phyloP scores from a whole-genome alignment of 2,113 vertebrate genomes.

The human (Homo sapiens) region GRCh38 chr12:96905501-96906000 shows the following conservation, averaged over 20 bases:
- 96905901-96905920: neutral
- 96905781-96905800: neutral
- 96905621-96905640: neutral
- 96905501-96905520: neutral
- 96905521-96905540: neutral
- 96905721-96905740: neutral
- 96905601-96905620: neutral
- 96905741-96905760: neutral
- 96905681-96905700: neutral
- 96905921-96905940: neutral
- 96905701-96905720: neutral
- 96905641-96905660: neutral
- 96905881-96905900: conserved; percentile 9
- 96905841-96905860: neutral
- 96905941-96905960: neutral
- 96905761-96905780: neutral
- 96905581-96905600: neutral
- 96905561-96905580: neutral
- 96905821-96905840: neutral
- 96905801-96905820: neutral
- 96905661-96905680: neutral
- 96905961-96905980: neutral
- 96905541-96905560: neutral
- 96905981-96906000: neutral
- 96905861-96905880: neutral